Base-by-base conservation (phyloP, 2,113 vertebrate species). In the Hyla sarda region DNA sequence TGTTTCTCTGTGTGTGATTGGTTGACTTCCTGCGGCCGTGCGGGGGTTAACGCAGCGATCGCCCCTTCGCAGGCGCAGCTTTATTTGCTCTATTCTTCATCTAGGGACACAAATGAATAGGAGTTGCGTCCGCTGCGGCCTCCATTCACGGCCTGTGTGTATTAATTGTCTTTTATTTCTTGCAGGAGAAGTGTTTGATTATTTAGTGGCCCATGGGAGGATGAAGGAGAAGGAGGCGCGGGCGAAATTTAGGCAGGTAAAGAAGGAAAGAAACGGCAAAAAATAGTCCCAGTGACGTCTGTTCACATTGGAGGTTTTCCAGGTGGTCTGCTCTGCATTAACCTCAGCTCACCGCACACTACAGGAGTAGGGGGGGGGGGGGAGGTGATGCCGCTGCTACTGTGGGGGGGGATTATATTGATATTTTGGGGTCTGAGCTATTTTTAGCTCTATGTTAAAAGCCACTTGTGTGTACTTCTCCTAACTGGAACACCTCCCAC, bases 151-250 rank as follows among this genome's bases (percentile, higher is more conserved):
- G 69, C 28, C 82, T n/a, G 73, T 25, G 52, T 65, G 41, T 85
- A 77, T 69, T 60, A 23, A 30, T 30, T 74, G 65, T 81, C 9
- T 45, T 80, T 48, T 86, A 8, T 72, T 60, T 73, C 41, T 81
- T 81, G 67, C 90, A 97, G 96, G 96, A 76, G 96, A 97, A 90
- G 96, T 97, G n/a, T 97, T 97, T 93, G 96, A 97, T 92, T 97
- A 97, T 93, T 93, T 97, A 92, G 96, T 97, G 91, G 96, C 96
- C 88, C 96, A 97, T 88, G 96, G 96, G 94, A 94, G 96, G 92
- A 97, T 97, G 96, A 97, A 97, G 93, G 96, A 97, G 82, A 97
- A 97, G 90, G 96, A 97, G 89, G 96, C 96, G 88, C 94, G 96
- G 90, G 94, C 96, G 90, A 97, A 97, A 93, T 97, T 97, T 94